Evolutionary conservation across 2,113 vertebrate genomes (phyloP).

Genomic region (Ramphastos sulfuratus): DNA sequence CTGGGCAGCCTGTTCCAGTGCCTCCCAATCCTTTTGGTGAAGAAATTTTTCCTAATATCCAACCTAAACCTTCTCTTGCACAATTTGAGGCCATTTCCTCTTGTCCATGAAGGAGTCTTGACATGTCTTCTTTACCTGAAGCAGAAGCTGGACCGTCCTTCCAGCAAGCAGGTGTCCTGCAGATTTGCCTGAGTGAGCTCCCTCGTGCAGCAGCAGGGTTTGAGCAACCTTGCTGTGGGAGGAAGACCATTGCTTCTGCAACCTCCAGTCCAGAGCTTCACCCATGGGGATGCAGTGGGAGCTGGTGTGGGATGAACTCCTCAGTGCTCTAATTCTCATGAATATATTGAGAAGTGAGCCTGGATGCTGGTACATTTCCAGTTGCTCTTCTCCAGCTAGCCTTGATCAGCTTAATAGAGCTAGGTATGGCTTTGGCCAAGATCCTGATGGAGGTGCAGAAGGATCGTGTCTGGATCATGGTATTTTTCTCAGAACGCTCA

Average conservation of each 20-base stretch:
- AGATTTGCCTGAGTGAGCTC: background rate
- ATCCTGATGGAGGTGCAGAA: background rate
- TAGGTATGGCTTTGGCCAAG: background rate
- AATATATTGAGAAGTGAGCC: background rate
- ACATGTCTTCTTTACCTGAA: background rate
- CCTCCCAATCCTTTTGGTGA: background rate
- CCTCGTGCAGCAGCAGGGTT: background rate
- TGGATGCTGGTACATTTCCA: background rate
- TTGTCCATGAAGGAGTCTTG: background rate
- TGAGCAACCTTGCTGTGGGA: background rate
- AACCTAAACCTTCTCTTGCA: background rate
- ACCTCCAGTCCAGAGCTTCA: background rate
- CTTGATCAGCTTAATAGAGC: background rate
- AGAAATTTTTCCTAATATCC: background rate
- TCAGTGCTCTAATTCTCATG: background rate
- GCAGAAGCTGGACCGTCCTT: background rate
- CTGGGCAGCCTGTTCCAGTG: background rate
- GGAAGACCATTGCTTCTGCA: accelerated
- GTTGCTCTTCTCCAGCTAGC: background rate
- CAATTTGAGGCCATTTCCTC: background rate
- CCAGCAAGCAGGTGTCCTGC: accelerated
- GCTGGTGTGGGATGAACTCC: background rate
- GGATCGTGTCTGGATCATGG: background rate
- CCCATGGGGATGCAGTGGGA: accelerated
- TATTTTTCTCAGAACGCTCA: accelerated